Conservation (phyloP, 2,888 invertebrate species). For the Eupithecia vulgata region DNA sequence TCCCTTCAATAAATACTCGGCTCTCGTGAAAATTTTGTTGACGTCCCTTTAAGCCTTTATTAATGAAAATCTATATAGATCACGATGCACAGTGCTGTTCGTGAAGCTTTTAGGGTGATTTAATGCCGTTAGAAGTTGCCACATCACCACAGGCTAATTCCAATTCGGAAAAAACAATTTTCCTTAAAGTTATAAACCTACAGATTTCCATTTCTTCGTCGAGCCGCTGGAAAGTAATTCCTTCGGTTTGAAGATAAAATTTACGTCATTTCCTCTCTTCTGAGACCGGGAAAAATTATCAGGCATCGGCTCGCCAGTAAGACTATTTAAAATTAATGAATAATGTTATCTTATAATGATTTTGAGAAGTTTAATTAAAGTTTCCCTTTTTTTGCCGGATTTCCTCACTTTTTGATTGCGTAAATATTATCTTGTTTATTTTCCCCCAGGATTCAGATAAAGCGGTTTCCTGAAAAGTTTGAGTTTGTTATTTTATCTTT, state of each 20-base stretch:
- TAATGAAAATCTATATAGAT: conserved; percentile 63
- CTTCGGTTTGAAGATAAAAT: conserved; percentile 79
- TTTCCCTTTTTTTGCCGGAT: conserved; percentile 65
- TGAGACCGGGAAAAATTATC: conserved; percentile 78
- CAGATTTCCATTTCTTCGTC: conserved; percentile 77
- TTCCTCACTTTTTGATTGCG: conserved; percentile 73
- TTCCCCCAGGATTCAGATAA: conserved; percentile 61
- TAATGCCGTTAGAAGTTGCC: conserved; percentile 68
- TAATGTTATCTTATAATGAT: conserved; percentile 83
- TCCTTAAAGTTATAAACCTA: conserved; percentile 77
- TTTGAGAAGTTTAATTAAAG: conserved; percentile 81
- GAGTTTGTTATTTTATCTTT: conserved; percentile 48
- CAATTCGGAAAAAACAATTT: conserved; percentile 75
- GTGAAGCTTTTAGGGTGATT: conserved; percentile 54
- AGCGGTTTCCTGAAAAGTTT: conserved; percentile 66
- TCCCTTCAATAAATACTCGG: conserved; percentile 67
- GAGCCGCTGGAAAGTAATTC: conserved; percentile 79
- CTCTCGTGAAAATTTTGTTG: conserved; percentile 61
- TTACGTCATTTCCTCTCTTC: conserved; percentile 79
- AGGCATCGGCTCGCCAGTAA: conserved; percentile 73
- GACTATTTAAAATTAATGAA: conserved; percentile 83
- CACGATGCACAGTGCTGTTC: conserved; percentile 50
- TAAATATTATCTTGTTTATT: conserved; percentile 77
- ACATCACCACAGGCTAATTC: conserved; percentile 70
- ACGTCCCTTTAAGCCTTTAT: conserved; percentile 63